These are phyloP conservation scores for Nomada ferruginata DNA, from an alignment of 2,888 invertebrate species.

Conservation along the genomic window DNA sequence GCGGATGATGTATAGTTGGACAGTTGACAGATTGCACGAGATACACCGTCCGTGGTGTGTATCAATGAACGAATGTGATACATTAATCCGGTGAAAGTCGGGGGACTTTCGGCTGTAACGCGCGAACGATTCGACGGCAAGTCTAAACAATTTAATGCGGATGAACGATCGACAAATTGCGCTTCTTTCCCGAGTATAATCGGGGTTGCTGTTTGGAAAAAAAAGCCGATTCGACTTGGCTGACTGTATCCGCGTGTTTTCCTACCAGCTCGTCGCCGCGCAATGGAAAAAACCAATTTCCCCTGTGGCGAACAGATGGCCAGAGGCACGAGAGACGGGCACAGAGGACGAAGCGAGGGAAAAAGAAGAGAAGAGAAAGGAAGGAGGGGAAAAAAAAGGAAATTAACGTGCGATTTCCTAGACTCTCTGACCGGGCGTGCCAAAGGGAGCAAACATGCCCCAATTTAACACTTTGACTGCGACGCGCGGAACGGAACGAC, in stretches of 20 bases:
- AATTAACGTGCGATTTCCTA: slow-evolving; percentile 68
- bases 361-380: slow-evolving; percentile 29
- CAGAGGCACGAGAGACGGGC: slow-evolving; percentile 16
- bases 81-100: background rate
- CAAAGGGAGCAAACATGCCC: slow-evolving; percentile 64
- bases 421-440: slow-evolving; percentile 56
- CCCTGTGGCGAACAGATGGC: slow-evolving; percentile 66
- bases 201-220: slow-evolving; percentile 58
- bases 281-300: slow-evolving; percentile 73
- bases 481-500: slow-evolving; percentile 25
- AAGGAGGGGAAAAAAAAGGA: slow-evolving; percentile 33
- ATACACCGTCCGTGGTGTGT: background rate
- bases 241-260: slow-evolving; percentile 63
- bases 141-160: slow-evolving; percentile 58
- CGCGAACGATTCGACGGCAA: slow-evolving; percentile 40
- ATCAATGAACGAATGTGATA: background rate
- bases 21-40: too few relatives aligned
- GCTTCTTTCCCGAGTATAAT: slow-evolving; percentile 63
- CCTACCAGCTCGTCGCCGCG: slow-evolving; percentile 67
- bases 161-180: slow-evolving; percentile 62
- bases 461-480: slow-evolving; percentile 70
- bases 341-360: slow-evolving; percentile 7
- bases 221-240: slow-evolving; percentile 49
- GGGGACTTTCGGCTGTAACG: slow-evolving; percentile 15
- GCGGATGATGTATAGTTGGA: background rate